A percentile compares a stretch with the other conserved stretches of the same genome.
These are phyloP conservation scores for Heliconius hewitsoni DNA, from an alignment of 1,140 invertebrate species.

Conservation along the genomic window DNA sequence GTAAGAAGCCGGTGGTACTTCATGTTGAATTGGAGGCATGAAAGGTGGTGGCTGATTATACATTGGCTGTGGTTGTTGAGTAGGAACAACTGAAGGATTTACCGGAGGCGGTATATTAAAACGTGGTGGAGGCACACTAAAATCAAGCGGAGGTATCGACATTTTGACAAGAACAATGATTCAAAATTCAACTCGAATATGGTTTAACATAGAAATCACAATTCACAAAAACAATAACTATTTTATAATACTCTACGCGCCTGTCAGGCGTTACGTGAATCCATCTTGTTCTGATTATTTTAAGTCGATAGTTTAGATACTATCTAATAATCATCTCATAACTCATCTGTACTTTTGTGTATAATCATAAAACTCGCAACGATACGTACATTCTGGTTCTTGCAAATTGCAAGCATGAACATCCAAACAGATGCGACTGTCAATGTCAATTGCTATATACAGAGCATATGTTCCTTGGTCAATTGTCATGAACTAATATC, in stretches of 20 bases:
- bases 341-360: neutral
- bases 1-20: conserved; percentile 42
- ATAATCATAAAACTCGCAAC: neutral
- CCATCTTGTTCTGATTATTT: neutral
- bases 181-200: neutral
- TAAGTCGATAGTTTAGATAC: neutral
- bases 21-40: conserved; percentile 25
- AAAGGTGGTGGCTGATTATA: conserved; percentile 43
- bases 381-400: no score
- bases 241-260: neutral
- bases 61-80: conserved; percentile 39
- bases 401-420: no score
- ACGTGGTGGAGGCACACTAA: conserved; percentile 61
- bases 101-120: conserved; percentile 43
- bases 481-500: neutral
- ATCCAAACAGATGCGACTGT: neutral
- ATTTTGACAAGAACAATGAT: conserved; percentile 36
- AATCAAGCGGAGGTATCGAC: conserved; percentile 61
- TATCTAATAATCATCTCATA: neutral
- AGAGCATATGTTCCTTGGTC: no score
- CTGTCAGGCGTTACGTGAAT: neutral
- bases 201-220: neutral
- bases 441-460: neutral
- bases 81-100: conserved; percentile 24
- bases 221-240: neutral